A percentile compares a stretch with the other conserved stretches of the same genome.
phyloP scores from a whole-genome alignment of 2,888 invertebrate species.

The Epirrita christyi region DNA sequence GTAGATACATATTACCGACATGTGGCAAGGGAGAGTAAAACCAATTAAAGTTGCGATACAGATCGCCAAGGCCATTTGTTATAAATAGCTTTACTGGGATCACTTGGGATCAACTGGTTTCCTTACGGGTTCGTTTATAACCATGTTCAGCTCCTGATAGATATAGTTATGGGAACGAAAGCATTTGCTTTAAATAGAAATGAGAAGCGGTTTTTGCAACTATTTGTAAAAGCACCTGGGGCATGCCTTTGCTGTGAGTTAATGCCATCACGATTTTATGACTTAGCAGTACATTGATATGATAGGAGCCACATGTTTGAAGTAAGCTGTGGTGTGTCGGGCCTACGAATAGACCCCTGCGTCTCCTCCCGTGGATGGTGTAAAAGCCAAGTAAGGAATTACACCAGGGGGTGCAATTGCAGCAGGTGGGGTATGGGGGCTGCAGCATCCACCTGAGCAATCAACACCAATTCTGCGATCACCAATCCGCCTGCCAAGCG shows the following conservation, averaged over 20 bases:
- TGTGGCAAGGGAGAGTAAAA: background rate
- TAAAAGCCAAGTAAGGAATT: no score
- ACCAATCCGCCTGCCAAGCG: no score
- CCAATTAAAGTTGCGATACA: slow-evolving; percentile 14
- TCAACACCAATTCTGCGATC: no score
- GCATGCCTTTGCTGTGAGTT: background rate
- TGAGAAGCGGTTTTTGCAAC: background rate
- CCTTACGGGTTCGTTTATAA: slow-evolving; percentile 20
- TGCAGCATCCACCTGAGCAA: no score
- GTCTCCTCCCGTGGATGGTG: no score
- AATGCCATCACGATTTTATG: background rate
- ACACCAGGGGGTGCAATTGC: no score
- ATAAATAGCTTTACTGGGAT: slow-evolving; percentile 27
- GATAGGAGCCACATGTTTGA: background rate
- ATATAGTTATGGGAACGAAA: slow-evolving; percentile 21
- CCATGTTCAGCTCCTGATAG: slow-evolving; percentile 24
- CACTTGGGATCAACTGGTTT: slow-evolving; percentile 26
- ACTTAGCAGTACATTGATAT: background rate
- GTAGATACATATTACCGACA: slow-evolving; percentile 3
- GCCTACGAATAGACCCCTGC: no score
- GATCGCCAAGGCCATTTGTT: slow-evolving; percentile 28
- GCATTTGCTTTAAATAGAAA: slow-evolving; percentile 10
- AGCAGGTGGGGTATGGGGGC: no score
- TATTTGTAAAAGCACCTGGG: background rate
- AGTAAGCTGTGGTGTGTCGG: no score